Evolutionary conservation across 1,140 invertebrate species (phyloP), one percentile per base, ranked within the genome.

Genomic region (Solen grandis): DNA sequence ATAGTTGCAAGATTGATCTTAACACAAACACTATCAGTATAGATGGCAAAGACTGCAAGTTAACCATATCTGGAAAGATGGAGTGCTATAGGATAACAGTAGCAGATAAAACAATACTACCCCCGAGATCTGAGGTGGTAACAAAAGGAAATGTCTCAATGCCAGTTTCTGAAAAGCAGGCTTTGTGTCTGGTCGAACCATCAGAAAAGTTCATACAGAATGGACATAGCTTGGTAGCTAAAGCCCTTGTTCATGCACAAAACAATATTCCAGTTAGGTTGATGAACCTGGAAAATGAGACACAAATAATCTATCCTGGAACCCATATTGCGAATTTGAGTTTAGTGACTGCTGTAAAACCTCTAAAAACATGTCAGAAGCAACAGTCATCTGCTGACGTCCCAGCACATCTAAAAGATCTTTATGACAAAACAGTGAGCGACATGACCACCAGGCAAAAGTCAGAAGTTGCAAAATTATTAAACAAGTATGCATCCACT

Each of bases 91-190:
- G 65, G 13, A 38, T 70, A 5, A 25, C 16, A 8, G 1, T 70
- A 27, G 22, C 46, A n/a, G 35, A 70, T 14, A 62, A 46, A 16
- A 25, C 65, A 19, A 19, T 8, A 5, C 16, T 77, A 3, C 81
- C 81, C 3, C 52, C 81, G 4, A 63, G 46, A 2, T 27, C 41
- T 41, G 80, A 82, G 36, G 27, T 60, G 14, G 14, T 65, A 25
- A 52, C 55, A 1, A 19, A n/a, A 63, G 60, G 60, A 14, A 60
- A n/a, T 14, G 27, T 68, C 0, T 54, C 25, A n/a, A 19, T 22
- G 22, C 38, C 36, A 36, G 41, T 25, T 19, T 2, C 60, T 10
- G 33, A 62, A 25, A 27, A 38, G 46, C 5, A 41, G 16, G 22
- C 16, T 36, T 54, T 57, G 4, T 33, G 55, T 25, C 19, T 63